Percentiles rank a stretch among this genome's conserved stretches.
phyloP scores from a whole-genome alignment of 2,888 invertebrate species.

The Hanleya hanleyi region DNA sequence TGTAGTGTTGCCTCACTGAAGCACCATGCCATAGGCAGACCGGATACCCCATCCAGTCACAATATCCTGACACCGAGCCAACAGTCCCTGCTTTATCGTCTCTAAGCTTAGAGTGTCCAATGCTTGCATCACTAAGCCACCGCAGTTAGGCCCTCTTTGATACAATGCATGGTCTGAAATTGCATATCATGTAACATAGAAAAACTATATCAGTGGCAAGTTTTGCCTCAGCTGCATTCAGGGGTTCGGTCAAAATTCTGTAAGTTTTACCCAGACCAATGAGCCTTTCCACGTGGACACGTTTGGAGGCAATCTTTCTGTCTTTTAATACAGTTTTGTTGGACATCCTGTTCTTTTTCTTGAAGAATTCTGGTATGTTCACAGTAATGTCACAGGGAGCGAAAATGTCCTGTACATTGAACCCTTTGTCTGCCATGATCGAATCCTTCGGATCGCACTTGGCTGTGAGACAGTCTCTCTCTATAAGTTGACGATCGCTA shows the following conservation, averaged over 20 bases:
- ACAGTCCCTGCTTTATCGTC: too few species aligned
- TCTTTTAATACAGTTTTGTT: constrained; percentile 26
- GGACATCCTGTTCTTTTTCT: constrained; percentile 37
- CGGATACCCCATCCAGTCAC: too few species aligned
- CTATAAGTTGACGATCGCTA: constrained; percentile 40
- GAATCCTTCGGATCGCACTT: constrained; percentile 36
- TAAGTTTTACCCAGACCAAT: constrained; percentile 41
- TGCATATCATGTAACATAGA: too few species aligned
- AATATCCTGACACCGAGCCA: too few species aligned
- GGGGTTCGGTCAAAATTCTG: constrained; percentile 33
- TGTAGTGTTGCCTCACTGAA: too few species aligned
- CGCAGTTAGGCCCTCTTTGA: too few species aligned
- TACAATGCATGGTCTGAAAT: too few species aligned
- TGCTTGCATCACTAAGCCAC: too few species aligned
- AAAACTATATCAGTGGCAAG: too few species aligned
- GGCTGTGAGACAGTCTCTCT: constrained; percentile 18
- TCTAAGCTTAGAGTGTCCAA: too few species aligned
- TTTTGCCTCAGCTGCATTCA: too few species aligned
- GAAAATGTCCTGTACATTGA: constrained; percentile 39
- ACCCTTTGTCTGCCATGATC: constrained; percentile 38
- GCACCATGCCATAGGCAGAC: too few species aligned
- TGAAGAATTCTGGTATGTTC: constrained; percentile 43
- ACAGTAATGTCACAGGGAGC: constrained; percentile 39
- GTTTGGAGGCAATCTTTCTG: constrained; percentile 37
- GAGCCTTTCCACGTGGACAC: constrained; percentile 42